Percentiles rank a stretch among this genome's conserved stretches.
phyloP scores from a whole-genome alignment of 2,888 invertebrate species.

The Latheticus oryzae region DNA sequence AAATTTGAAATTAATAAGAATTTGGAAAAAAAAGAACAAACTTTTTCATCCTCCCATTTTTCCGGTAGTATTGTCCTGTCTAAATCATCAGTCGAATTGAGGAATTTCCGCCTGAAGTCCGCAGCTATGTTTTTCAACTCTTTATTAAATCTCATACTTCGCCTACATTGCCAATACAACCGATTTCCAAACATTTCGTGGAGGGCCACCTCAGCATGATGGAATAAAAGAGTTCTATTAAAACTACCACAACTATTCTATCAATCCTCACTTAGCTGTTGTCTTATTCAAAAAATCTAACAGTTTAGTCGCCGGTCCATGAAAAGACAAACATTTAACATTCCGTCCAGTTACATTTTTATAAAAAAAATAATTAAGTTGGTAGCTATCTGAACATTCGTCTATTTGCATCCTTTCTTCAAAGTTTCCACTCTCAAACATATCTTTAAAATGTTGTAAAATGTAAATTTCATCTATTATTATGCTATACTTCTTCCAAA shows the following conservation, averaged over 20 bases:
- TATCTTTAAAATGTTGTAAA: conserved; percentile 86
- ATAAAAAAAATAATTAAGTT: conserved; percentile 78
- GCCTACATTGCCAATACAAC: conserved; percentile 86
- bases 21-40: no score
- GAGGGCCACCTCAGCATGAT: conserved; percentile 87
- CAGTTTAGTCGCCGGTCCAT: conserved; percentile 79
- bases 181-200: conserved; percentile 88
- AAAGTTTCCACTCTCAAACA: conserved; percentile 85
- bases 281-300: conserved; percentile 70
- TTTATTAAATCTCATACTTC: conserved; percentile 91
- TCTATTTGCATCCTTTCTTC: conserved; percentile 81
- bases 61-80: conserved; percentile 72
- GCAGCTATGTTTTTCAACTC: conserved; percentile 76
- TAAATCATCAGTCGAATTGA: conserved; percentile 72
- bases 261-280: conserved; percentile 62
- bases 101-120: conserved; percentile 71
- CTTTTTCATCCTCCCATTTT: conserved; percentile 74
- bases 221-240: conserved; percentile 73
- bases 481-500: conserved; percentile 50
- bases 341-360: conserved; percentile 74
- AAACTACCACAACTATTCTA: conserved; percentile 15
- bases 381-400: conserved; percentile 66
- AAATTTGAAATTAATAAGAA: conserved; percentile 40
- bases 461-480: conserved; percentile 82
- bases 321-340: conserved; percentile 83